Percentiles rank a stretch among this genome's conserved stretches.
phyloP scores from a whole-genome alignment of 2,113 vertebrate species.

The Columbina picui region DNA sequence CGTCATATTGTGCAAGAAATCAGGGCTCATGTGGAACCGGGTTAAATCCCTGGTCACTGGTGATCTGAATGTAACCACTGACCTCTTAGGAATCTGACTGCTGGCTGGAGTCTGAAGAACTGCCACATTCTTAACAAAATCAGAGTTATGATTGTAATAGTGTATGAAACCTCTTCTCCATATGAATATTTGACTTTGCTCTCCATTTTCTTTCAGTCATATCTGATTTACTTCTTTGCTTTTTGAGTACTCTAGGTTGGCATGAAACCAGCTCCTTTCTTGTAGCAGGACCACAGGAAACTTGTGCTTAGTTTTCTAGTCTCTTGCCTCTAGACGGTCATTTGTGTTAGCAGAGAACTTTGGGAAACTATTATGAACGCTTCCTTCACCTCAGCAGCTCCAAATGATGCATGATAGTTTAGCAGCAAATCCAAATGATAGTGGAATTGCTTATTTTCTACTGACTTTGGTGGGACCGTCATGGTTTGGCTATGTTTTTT shows the following conservation, averaged over 20 bases:
- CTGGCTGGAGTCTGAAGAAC: not conserved
- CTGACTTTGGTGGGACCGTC: not conserved
- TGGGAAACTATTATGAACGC: not conserved
- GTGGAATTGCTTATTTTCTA: not conserved
- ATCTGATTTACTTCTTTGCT: not conserved
- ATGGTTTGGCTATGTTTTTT: not conserved
- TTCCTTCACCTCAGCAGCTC: not conserved
- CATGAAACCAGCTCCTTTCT: not conserved
- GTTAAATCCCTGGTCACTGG: not conserved
- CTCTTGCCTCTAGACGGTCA: not conserved
- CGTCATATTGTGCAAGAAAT: not conserved
- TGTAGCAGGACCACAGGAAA: not conserved
- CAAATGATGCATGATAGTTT: not conserved
- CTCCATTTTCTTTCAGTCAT: not conserved
- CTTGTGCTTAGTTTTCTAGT: not conserved
- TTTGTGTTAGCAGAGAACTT: not conserved
- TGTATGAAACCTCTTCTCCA: not conserved
- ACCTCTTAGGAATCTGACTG: not conserved
- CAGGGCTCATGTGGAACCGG: not conserved
- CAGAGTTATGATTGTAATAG: not conserved
- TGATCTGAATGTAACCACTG: not conserved
- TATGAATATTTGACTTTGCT: not conserved
- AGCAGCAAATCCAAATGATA: not conserved
- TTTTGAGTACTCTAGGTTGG: not conserved
- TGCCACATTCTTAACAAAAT: not conserved